Base-by-base conservation (phyloP, 2,113 vertebrate species). In the Ochotona curzoniae region DNA sequence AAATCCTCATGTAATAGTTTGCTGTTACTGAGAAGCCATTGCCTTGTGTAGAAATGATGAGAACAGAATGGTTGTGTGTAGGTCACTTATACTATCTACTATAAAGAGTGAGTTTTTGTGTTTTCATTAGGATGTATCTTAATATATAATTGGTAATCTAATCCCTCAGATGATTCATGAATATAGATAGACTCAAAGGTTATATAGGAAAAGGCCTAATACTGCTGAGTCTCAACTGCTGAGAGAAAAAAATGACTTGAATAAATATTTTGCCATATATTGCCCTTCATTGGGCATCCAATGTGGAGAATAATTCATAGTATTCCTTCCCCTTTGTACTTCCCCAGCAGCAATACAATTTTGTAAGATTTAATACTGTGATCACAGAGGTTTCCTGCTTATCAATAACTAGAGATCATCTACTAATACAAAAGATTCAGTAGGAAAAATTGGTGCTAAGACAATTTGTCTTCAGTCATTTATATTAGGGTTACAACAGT, bases 241-340 rank as follows among this genome's bases (percentile, higher is more conserved):
- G 64, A 93, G 89, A 94, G 94, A 94, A 95, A 93, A 95, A 95
- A 96, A 95, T 93, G 67, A 87, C 90, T 94, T 87, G 73, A 94
- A 87, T 95, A 89, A 96, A 95, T 94, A 95, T 95, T 61, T 89
- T 95, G 74, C 94, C 93, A 95, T 95, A 91, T 95, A 73, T 95
- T 94, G 87, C 78, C 93, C 94, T 94, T 94, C 67, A 13, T 51
- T 91, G 89, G 80, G 71, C 93, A 80, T 54, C 61, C 23, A 49
- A 17, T 78, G 76, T 91, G 87, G 87, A 89, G 67, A 96, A 93
- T 94, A 93, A 95, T 94, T 93, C 82, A 73, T 87, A 64, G 5
- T 51, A 79, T 84, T 69, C 7, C 49, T 83, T 76, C 67, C 79
- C 76, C 25, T 95, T 95, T 96, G 84, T 86, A 92, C 78, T 94